A percentile compares a stretch with the other conserved stretches of the same genome.
Conservation (phyloP, 2,888 invertebrate species). For the Pheosia tremula region DNA sequence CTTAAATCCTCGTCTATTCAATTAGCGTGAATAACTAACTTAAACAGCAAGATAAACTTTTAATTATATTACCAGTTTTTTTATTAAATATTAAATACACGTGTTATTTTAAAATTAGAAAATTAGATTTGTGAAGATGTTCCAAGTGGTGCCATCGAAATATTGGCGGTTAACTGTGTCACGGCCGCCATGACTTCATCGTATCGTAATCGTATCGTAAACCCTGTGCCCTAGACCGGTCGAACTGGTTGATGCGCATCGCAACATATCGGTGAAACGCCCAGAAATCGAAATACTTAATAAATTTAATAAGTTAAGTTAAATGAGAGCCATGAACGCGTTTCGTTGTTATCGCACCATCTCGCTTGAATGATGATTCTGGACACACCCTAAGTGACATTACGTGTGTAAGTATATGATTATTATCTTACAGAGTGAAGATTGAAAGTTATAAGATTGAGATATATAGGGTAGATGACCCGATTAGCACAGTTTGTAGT, state of each 20-base stretch:
- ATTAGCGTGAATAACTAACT: too few relatives aligned
- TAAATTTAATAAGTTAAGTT: slow-evolving; percentile 7
- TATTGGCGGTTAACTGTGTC: slow-evolving; percentile 50
- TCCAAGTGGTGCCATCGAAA: slow-evolving; percentile 39
- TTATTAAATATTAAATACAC: neutral
- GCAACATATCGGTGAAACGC: slow-evolving; percentile 23
- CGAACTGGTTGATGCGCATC: slow-evolving; percentile 42
- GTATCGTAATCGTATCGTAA: slow-evolving; percentile 44
- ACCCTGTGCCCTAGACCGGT: slow-evolving; percentile 55
- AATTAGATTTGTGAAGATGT: slow-evolving; percentile 42
- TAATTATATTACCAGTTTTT: too few relatives aligned
- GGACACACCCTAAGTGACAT: slow-evolving; percentile 5
- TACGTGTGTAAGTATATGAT: too few relatives aligned
- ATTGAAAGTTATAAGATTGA: too few relatives aligned
- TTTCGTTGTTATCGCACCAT: slow-evolving; percentile 25
- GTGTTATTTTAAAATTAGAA: slow-evolving; percentile 39
- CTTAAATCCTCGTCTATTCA: too few relatives aligned
- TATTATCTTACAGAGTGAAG: too few relatives aligned
- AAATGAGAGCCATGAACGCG: slow-evolving; percentile 7
- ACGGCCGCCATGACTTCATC: slow-evolving; percentile 61
- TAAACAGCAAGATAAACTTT: too few relatives aligned
- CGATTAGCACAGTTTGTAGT: too few relatives aligned
- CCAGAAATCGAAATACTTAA: slow-evolving; percentile 26
- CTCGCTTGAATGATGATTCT: slow-evolving; percentile 12
- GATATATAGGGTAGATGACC: too few relatives aligned